These are phyloP conservation scores for Grammomys dolichurus DNA, from an alignment of 2,113 vertebrate genomes.

Conservation along the genomic window DNA sequence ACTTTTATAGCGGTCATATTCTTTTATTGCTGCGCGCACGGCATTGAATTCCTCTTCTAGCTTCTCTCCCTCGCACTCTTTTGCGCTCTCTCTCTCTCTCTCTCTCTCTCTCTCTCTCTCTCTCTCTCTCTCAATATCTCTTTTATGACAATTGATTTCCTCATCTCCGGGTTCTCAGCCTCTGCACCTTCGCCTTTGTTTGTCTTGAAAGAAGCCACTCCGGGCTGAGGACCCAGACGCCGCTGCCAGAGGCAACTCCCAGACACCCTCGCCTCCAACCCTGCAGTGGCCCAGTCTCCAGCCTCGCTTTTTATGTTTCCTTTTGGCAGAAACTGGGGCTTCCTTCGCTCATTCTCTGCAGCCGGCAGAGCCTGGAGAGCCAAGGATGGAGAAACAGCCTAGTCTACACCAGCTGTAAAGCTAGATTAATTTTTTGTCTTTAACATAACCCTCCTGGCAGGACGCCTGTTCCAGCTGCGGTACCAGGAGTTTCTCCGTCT, in stretches of 20 bases:
- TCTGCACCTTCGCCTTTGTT: conserved; percentile 87
- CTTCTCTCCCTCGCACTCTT: conserved; percentile 75
- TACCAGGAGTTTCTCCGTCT: not conserved
- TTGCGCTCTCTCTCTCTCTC: conserved; percentile 19
- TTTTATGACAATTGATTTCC: conserved; percentile 93
- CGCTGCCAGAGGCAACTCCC: conserved; percentile 61
- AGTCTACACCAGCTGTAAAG: not conserved
- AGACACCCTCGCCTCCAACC: not conserved
- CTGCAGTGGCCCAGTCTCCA: conserved; percentile 45
- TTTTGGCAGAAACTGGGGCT: not conserved
- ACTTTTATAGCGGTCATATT: conserved; percentile 99
- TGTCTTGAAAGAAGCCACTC: conserved; percentile 81
- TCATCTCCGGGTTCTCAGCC: conserved; percentile 83
- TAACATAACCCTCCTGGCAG: not conserved
- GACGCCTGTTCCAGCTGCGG: not conserved
- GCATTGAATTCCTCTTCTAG: conserved; percentile 90
- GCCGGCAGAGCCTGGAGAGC: not conserved
- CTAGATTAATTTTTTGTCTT: not conserved
- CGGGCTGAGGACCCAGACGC: conserved; percentile 54
- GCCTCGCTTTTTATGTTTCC: conserved; percentile 33
- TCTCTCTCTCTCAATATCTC: conserved; percentile 66
- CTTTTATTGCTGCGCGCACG: conserved; percentile 96
- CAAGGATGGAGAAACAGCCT: not conserved
- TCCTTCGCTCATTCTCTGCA: not conserved
- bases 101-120: conserved; percentile 58